These are phyloP conservation scores for Nephrotoma flavescens DNA, from an alignment of 2,888 invertebrate species.

Conservation along the genomic window DNA sequence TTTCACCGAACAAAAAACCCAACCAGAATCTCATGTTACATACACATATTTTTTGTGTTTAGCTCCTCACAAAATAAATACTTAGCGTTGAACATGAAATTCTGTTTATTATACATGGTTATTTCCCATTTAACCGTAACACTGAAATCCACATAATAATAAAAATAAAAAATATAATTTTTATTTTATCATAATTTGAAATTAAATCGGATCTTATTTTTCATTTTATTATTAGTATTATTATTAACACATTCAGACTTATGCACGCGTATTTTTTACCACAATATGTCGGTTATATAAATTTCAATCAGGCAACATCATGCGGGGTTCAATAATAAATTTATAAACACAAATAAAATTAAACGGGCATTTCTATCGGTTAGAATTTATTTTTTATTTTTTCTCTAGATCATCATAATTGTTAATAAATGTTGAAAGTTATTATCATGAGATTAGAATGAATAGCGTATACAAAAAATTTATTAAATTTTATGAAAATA, in stretches of 20 bases:
- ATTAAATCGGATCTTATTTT: not conserved
- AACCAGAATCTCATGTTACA: not conserved
- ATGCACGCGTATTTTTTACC: not conserved
- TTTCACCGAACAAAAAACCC: not conserved
- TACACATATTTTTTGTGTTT: not conserved
- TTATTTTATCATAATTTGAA: not conserved
- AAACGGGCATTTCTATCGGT: not conserved
- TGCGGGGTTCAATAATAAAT: not conserved
- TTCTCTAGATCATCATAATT: not conserved
- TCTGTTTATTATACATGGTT: not conserved
- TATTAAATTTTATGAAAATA: not conserved
- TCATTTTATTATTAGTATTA: not conserved
- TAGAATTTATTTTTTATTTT: not conserved
- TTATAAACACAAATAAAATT: not conserved
- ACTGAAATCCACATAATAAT: not conserved
- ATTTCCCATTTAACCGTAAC: not conserved
- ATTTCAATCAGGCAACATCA: not conserved
- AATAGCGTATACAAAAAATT: not conserved
- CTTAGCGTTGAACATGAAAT: not conserved
- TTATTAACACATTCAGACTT: not conserved
- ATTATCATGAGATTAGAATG: not conserved
- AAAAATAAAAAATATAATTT: not conserved
- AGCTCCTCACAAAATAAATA: not conserved
- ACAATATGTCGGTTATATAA: not conserved
- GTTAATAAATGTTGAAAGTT: not conserved